Base-by-base conservation (phyloP, 92 coral and sea anemone species). In the Desmophyllum pertusum region DNA sequence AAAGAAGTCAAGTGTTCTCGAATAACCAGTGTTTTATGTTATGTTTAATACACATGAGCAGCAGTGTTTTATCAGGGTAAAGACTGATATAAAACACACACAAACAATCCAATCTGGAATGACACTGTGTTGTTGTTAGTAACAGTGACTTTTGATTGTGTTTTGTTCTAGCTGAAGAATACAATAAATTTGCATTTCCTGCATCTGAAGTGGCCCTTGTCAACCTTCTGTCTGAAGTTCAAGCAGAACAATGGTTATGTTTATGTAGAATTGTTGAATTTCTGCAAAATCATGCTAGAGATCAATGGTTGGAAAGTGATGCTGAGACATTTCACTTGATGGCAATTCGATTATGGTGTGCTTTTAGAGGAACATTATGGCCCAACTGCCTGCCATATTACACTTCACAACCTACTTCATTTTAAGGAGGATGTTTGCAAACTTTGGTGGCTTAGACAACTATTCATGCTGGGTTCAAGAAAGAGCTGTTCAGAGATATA, bases 401-500 rank as follows among this genome's bases (percentile, higher is more conserved):
- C 45, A 52, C 79, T 90, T 5, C 90, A 86, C 68, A 90, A 86
- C 30, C 79, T 90, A 17, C 78, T 90, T 19, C 90, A 86, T 63
- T 70, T 90, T 77, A 83, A 78, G 55, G 93, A 90, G 25, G 89
- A 89, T 46, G 45, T 83, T 19, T 18, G 2, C n/a, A 29, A 62
- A 38, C 33, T 86, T 90, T 39, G 65, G 85, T 29, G 88, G 85
- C 40, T 70, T 81, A 5, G 89, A 85, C 61, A 89, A 89, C 67
- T 89, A 81, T 40, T 89, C 93, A 0, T 89, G 93, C 70, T 89
- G 90, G 93, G 65, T 64, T 1, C 38, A 89, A 68, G 93, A 89
- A 42, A 71, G 93, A 25, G 88, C 90, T 27, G 90, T 89, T 3
- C 23, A 79, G 6, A 89, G 93, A 81, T 89, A 89, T 52, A 65